phyloP scores from a whole-genome alignment of 2,113 vertebrate genomes.

The Mobula birostris region DNA sequence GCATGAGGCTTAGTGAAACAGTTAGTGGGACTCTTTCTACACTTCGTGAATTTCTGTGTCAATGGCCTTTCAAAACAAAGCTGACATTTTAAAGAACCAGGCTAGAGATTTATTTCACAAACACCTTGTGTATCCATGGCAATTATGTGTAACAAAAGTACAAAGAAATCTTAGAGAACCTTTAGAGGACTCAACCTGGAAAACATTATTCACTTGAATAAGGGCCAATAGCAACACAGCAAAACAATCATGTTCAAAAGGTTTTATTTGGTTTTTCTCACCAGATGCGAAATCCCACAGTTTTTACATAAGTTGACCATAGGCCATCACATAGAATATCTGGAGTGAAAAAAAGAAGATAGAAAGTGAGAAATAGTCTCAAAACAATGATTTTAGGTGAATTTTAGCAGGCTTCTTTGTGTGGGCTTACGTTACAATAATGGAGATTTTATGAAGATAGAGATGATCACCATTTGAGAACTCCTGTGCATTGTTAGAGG shows the following conservation, averaged over 20 bases:
- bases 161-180: conserved; percentile 3
- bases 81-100: neutral
- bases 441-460: neutral
- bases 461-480: too few species aligned
- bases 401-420: neutral
- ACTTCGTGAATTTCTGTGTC: too few species aligned
- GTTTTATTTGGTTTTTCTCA: conserved; percentile 10
- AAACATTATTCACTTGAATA: conserved; percentile 23
- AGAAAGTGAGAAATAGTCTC: neutral
- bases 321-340: conserved; percentile 5
- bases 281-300: conserved; percentile 10
- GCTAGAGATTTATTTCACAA: neutral
- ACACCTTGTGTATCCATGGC: neutral
- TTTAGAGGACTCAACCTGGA: conserved; percentile 15
- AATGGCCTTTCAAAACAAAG: neutral
- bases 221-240: neutral
- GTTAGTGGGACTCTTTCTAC: too few species aligned
- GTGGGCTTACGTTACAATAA: neutral
- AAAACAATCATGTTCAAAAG: conserved; percentile 1
- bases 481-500: neutral
- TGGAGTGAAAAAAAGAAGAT: neutral
- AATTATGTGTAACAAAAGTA: conserved; percentile 11
- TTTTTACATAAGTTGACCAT: neutral
- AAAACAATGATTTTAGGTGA: neutral
- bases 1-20: too few species aligned